These are phyloP conservation scores for Gambusia yucatana DNA, from an alignment of 2,797 vertebrate species.

Conservation along the genomic window DNA sequence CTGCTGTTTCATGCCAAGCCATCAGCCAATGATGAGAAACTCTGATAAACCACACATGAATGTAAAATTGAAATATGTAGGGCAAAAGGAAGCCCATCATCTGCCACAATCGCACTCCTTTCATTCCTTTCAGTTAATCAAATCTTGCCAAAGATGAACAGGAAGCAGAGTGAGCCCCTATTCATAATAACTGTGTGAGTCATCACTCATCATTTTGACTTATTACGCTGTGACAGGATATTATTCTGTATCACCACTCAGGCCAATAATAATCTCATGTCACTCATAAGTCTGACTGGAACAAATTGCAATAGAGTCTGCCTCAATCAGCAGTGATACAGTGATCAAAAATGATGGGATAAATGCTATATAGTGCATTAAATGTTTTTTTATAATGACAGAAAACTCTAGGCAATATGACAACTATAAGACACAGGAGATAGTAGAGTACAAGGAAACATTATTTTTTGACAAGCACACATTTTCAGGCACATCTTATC, in stretches of 20 bases:
- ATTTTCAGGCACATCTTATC: neutral
- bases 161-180: conserved; percentile 60
- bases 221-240: conserved; percentile 65
- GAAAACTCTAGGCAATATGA: neutral
- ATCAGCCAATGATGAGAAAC: conserved; percentile 10
- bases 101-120: neutral
- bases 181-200: conserved; percentile 64
- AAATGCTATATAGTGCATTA: conserved; percentile 33
- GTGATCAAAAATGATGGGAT: conserved; percentile 50
- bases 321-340: conserved; percentile 55
- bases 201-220: conserved; percentile 69
- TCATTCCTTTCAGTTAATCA: conserved; percentile 53
- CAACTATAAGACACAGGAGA: neutral
- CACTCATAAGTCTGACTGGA: conserved; percentile 60
- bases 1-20: conserved; percentile 4
- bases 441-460: neutral
- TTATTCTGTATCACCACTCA: conserved; percentile 63
- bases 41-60: conserved; percentile 6
- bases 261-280: conserved; percentile 68
- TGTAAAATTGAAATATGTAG: conserved; percentile 21
- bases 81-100: conserved; percentile 26
- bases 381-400: conserved; percentile 21
- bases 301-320: conserved; percentile 62
- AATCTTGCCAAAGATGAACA: conserved; percentile 60
- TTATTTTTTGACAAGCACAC: neutral